Base-by-base conservation (phyloP, 2,113 vertebrate genomes). In the Cinclus mexicanus region DNA sequence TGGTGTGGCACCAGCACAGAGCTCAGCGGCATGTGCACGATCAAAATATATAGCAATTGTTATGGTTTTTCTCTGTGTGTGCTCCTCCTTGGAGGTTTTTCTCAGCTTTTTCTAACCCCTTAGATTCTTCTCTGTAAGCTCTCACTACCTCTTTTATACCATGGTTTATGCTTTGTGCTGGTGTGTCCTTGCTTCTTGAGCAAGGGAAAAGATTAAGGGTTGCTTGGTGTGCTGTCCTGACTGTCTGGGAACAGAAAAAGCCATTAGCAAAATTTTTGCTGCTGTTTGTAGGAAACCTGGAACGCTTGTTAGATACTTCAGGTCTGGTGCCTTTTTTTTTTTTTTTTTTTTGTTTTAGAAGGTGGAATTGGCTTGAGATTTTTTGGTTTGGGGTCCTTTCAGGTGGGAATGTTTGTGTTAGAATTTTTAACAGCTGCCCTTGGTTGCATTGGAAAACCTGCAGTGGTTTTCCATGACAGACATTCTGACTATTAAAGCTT, bases 111-210 rank as follows among this genome's bases (percentile, higher is more conserved):
- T 91, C 42, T 85, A 16, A 14, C 39, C 50, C 52, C 29, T 90
- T 74, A 49, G 83, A 95, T 90, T 93, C 78, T 64, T 80, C 79
- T 75, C 59, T 90, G 44, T 86, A 52, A 83, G 52, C 49, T 93
- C 88, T 94, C 94, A 94, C 94, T 94, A 89, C 92, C 85, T 74
- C 76, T 93, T 97, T 89, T 83, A 41, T 11, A 44, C 13, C 4
- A 1, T 29, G 63, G 82, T 71, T 91, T 12, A 17, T 86, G 35
- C 52, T 86, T 79, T 41, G 8, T 59, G n/a, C 26, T n/a, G 3
- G 14, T 83, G 46, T 39, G 29, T 68, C 94, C 41, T 55, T 78
- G 60, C 35, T 94, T 56, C 31, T 44, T 63, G 33, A 67, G 35
- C 63, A 67, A 88, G 76, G 31, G 78, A 64, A 55, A 82, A 60